Evolutionary conservation across 2,888 invertebrate species (phyloP).

Genomic region (Rotaria sp.): DNA sequence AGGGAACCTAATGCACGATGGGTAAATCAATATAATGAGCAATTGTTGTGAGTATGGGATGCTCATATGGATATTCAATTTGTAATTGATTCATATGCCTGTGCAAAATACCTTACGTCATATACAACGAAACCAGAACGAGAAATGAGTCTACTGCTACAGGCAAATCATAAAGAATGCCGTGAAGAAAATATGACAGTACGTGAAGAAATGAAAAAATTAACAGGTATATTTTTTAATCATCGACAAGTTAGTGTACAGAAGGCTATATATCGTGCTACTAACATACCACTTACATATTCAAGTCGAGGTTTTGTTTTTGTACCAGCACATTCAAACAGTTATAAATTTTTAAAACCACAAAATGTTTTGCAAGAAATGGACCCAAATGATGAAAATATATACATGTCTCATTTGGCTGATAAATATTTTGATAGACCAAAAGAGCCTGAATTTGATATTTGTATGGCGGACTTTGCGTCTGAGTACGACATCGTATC

Average conservation of each 20-base stretch:
- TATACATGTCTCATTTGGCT: background rate
- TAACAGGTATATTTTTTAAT: background rate
- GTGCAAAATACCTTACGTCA: background rate
- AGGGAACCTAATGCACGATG: background rate
- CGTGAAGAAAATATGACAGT: background rate
- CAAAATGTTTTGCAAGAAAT: background rate
- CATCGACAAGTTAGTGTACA: background rate
- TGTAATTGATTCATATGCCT: background rate
- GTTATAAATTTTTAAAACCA: background rate
- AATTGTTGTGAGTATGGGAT: background rate
- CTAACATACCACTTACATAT: background rate
- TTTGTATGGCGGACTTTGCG: background rate
- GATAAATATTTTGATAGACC: conserved; percentile 15
- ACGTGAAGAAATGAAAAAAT: background rate
- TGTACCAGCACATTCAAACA: background rate
- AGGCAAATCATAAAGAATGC: background rate
- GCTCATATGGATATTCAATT: background rate
- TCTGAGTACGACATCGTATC: background rate
- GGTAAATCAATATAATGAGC: background rate
- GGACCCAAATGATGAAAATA: background rate
- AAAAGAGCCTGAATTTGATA: background rate
- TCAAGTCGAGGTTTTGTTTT: background rate
- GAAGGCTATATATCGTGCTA: background rate
- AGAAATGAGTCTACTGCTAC: background rate
- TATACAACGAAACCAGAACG: background rate